Conservation (phyloP, 2,113 vertebrate species). For the Piprites chloris region DNA sequence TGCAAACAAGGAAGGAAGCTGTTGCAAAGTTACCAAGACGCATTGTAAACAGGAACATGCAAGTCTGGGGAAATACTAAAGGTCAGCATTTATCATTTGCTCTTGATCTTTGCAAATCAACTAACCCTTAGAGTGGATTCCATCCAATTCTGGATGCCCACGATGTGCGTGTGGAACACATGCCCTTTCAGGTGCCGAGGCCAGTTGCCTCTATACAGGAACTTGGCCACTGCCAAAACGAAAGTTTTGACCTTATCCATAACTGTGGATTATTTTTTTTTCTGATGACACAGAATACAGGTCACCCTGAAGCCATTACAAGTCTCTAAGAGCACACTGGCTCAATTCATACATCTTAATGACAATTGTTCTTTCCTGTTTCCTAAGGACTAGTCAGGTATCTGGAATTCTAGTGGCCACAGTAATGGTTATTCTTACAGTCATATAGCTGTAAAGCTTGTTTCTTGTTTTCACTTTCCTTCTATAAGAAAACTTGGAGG, state of each 20-base stretch:
- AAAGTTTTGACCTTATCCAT: not conserved
- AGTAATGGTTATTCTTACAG: not conserved
- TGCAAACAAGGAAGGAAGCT: conserved; percentile 39
- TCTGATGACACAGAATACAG: not conserved
- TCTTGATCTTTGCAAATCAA: not conserved
- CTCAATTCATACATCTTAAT: not conserved
- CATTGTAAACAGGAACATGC: not conserved
- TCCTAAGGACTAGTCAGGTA: not conserved
- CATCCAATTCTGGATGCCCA: not conserved
- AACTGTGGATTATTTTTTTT: not conserved
- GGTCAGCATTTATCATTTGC: conserved; percentile 26
- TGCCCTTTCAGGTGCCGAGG: not conserved
- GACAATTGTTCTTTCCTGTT: not conserved
- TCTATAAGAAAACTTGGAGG: not conserved
- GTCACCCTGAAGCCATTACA: not conserved
- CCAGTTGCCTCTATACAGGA: not conserved
- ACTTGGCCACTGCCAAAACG: not conserved
- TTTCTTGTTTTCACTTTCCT: not conserved
- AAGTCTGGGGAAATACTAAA: conserved; percentile 16
- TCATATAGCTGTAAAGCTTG: not conserved
- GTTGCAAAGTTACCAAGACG: conserved; percentile 19
- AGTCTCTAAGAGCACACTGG: not conserved
- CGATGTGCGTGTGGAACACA: not conserved
- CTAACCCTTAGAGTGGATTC: not conserved
- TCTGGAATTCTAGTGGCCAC: not conserved